Percentiles rank a stretch among this genome's conserved stretches.
phyloP scores from a whole-genome alignment of 2,888 invertebrate genomes.

The Busseola fusca region DNA sequence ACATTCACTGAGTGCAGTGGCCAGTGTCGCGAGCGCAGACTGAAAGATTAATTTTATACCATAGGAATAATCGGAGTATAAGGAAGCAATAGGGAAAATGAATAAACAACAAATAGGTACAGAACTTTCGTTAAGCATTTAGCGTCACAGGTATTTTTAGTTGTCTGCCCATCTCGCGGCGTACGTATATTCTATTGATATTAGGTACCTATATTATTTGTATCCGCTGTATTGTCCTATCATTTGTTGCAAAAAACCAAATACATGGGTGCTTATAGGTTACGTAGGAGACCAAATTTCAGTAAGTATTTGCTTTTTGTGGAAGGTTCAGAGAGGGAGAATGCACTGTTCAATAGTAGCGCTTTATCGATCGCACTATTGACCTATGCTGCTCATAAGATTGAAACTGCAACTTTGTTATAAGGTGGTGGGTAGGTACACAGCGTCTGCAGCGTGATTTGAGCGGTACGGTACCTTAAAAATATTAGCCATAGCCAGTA shows the following conservation, averaged over 20 bases:
- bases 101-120: not conserved
- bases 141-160: conserved; percentile 8
- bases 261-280: not conserved
- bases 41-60: conserved; percentile 18
- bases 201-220: not conserved
- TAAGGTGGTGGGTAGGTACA: not conserved
- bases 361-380: not conserved
- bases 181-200: not conserved
- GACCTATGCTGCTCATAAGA: not conserved
- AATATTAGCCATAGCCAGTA: not conserved
- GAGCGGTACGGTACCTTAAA: too few relatives aligned
- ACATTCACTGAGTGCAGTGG: conserved; percentile 37
- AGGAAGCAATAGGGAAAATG: conserved; percentile 6
- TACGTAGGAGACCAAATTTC: too few relatives aligned
- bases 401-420: not conserved
- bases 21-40: conserved; percentile 41
- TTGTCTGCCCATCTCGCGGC: not conserved
- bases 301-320: not conserved
- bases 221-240: not conserved
- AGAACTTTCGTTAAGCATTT: not conserved
- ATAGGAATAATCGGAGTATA: conserved; percentile 10
- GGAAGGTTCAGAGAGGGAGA: not conserved
- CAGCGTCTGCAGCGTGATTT: not conserved
- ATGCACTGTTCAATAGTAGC: not conserved
- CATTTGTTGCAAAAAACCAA: not conserved